Conservation (phyloP, 1,140 invertebrate genomes). For the Phocides pigmalion region DNA sequence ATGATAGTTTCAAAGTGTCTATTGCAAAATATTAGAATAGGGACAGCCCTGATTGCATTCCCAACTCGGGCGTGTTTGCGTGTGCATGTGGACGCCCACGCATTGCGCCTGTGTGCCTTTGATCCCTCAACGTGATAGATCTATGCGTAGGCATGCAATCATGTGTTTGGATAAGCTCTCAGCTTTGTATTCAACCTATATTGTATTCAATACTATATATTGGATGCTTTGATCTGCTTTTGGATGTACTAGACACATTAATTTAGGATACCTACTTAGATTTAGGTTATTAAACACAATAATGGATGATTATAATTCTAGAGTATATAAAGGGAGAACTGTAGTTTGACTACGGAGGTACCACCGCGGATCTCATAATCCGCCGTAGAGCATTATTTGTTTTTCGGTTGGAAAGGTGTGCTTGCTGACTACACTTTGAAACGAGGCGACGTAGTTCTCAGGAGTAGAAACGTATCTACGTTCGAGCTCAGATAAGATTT, state of each 20-base stretch:
- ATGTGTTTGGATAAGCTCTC: slow-evolving; percentile 5
- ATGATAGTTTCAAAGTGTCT: too few relatives aligned
- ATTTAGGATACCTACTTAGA: neutral
- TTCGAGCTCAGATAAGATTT: too few relatives aligned
- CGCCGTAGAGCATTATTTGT: too few relatives aligned
- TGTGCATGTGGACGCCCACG: neutral
- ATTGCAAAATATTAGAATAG: neutral
- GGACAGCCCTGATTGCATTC: neutral
- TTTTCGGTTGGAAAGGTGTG: too few relatives aligned
- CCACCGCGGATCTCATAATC: too few relatives aligned
- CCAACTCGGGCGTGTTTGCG: neutral
- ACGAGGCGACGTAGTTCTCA: too few relatives aligned
- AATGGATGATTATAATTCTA: too few relatives aligned
- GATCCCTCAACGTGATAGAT: neutral
- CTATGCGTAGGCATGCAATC: neutral
- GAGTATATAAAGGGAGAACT: too few relatives aligned
- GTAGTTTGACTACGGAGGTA: too few relatives aligned
- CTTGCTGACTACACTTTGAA: too few relatives aligned
- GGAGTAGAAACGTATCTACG: too few relatives aligned
- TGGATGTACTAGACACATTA: neutral
- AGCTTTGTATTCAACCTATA: slow-evolving; percentile 5
- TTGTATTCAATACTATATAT: neutral
- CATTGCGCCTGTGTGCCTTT: neutral
- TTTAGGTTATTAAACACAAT: too few relatives aligned
- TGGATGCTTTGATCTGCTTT: neutral